Base-by-base conservation (phyloP, 2,113 vertebrate species). In the Saimiri boliviensis region DNA sequence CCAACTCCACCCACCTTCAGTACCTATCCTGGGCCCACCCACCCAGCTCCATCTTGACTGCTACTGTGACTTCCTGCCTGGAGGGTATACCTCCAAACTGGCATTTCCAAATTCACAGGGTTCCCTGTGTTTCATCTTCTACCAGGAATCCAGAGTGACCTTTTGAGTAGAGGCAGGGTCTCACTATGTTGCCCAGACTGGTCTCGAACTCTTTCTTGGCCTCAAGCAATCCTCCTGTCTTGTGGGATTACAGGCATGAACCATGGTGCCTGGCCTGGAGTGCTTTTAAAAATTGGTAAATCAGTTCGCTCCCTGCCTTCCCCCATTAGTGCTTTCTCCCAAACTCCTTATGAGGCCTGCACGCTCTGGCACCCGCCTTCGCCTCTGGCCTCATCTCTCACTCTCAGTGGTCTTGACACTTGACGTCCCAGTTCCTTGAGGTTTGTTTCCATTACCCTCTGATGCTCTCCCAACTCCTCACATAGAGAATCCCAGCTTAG, bases 361-460 rank as follows among this genome's bases (percentile, higher is more conserved):
- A 5, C 2, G 37, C 27, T 32, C 70, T 32, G 58, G 23, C 3
- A 3, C 47, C 66, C 25, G 0, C 30, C 37, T 49, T 45, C 3
- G 3, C 47, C 32, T 35, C 37, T 7, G 25, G 11, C 14, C n/a
- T 19, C n/a, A 21, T 8, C 45, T 19, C 21, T 56, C 30, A 25
- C 14, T 60, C 35, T 37, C 0, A 0, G 32, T 6, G 8, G 11
- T 73, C 66, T 45, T 70, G 19, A 54, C 20, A 13, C 10, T 45
- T 6, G 1, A 14, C 76, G 30, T 54, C 47, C 19, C 56, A 16
- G 42, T 42, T 70, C 23, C 87, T 47, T n/a, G 7, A 47, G 8
- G 88, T 68, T 79, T 89, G 66, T 35, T 47, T 8, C 12, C 1
- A 0, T 3, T 37, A 32, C 77, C 52, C 35, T 49, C 23, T 10